Conservation (phyloP, 2,888 invertebrate genomes). For the Tachina grossa region DNA sequence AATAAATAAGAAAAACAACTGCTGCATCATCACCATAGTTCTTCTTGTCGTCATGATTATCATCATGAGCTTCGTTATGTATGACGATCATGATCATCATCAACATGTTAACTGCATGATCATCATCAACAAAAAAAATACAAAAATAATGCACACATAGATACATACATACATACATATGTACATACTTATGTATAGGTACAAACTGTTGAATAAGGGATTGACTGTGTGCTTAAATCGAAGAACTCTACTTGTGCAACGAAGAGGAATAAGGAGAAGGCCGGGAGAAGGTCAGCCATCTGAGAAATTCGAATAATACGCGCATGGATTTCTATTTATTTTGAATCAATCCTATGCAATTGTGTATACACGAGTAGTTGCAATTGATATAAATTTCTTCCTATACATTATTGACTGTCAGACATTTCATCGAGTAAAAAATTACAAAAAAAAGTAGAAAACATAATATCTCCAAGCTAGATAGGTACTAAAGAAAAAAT, state of each 20-base stretch:
- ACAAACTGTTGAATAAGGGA: slow-evolving; percentile 29
- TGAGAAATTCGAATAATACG: background rate
- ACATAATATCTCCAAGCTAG: too few species aligned
- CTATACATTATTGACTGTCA: too few species aligned
- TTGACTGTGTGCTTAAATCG: slow-evolving; percentile 26
- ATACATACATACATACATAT: too few species aligned
- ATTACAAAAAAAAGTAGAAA: too few species aligned
- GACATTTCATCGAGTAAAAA: too few species aligned
- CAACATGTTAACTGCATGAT: slow-evolving; percentile 18
- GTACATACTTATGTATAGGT: too few species aligned
- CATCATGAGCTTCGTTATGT: slow-evolving; percentile 30
- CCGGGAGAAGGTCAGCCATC: slow-evolving; percentile 40
- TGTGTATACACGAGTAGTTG: too few species aligned
- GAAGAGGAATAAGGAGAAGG: slow-evolving; percentile 44
- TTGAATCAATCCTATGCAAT: too few species aligned
- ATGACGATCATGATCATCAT: slow-evolving; percentile 39
- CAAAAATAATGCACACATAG: slow-evolving; percentile 8
- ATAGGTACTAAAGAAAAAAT: too few species aligned
- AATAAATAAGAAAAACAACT: slow-evolving; percentile 47
- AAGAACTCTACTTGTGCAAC: slow-evolving; percentile 44
- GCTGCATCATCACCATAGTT: slow-evolving; percentile 51
- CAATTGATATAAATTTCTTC: too few species aligned
- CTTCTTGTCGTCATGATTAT: slow-evolving; percentile 25
- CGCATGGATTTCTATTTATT: too few species aligned
- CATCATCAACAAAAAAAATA: slow-evolving; percentile 35